Percentiles rank a stretch among this genome's conserved stretches.
Evolutionary conservation across 2,797 vertebrate genomes (phyloP).

Genomic region (Enteromius thamalakanensis): DNA sequence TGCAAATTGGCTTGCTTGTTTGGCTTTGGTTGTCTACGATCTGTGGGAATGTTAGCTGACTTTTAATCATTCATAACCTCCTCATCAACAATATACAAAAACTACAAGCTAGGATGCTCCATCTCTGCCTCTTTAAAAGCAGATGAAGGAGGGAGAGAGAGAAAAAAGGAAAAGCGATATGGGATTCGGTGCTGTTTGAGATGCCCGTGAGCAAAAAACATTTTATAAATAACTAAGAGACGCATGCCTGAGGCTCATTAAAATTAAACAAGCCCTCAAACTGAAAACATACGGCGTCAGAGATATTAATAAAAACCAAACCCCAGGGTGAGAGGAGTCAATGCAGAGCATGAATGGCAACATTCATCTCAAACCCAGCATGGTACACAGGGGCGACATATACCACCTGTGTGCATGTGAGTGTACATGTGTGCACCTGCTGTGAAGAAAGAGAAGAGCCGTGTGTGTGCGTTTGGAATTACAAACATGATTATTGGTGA

Average conservation of each 20-base stretch:
- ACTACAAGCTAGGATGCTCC: not conserved
- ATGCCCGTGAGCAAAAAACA: constrained; percentile 76
- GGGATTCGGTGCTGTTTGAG: constrained; percentile 55
- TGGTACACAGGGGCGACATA: constrained; percentile 31
- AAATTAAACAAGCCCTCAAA: constrained; percentile 64
- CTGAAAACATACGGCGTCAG: constrained; percentile 39
- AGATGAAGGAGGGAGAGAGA: not conserved
- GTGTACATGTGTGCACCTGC: constrained; percentile 47
- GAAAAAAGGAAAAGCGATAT: constrained; percentile 65
- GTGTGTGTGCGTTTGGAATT: not conserved
- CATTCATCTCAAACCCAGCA: constrained; percentile 31
- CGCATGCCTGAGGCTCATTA: constrained; percentile 70
- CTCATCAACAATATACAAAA: not conserved
- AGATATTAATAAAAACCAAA: constrained; percentile 50
- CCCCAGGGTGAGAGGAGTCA: constrained; percentile 25
- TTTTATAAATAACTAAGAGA: constrained; percentile 79
- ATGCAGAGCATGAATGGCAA: constrained; percentile 35
- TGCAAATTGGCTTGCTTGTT: not conserved
- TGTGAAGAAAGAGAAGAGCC: constrained; percentile 47
- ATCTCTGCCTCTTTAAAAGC: constrained; percentile 27
- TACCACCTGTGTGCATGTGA: constrained; percentile 40
- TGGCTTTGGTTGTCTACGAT: not conserved
- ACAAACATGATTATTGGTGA: not conserved
- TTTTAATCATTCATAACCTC: constrained; percentile 5
- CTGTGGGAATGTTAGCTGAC: not conserved